Base-by-base conservation (phyloP, 2,113 vertebrate species). In the Acrocephalus arundinaceus region DNA sequence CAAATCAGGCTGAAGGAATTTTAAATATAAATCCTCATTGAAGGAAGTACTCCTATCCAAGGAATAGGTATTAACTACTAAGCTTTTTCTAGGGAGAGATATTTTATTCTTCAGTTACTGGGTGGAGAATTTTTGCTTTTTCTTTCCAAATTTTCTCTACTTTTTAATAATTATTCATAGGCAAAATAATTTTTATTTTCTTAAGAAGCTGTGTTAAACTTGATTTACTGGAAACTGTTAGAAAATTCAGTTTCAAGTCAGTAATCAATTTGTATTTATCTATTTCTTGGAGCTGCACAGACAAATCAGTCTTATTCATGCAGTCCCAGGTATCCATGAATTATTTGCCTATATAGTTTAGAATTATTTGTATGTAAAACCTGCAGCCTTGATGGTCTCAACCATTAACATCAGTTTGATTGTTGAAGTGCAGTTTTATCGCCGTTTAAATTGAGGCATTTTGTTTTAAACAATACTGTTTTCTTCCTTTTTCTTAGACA, bases 401-500 rank as follows among this genome's bases (percentile, higher is more conserved):
- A 41, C 15, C 8, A 58, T 31, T 72, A 72, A 27, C 24, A 72
- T 15, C 27, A 35, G 23, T 58, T 70, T 62, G 73, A 79, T 15
- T 28, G 9, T 54, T 83, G 16, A 85, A 87, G 33, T 76, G 6
- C 4, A 59, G 15, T 59, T 70, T 73, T 80, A n/a, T 57, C 11
- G 1, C 54, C 66, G 28, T 10, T 84, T 81, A 65, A 74, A 76
- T 52, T 41, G 20, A 72, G 61, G 54, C 10, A 11, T 30, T 74
- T 67, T 92, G 11, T 71, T 71, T 62, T 75, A 75, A 91, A 62
- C 43, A 35, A 52, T 67, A 51, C 27, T 45, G 24, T 74, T 66
- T 78, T 92, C 86, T 78, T 82, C 5, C 1, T 83, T 94, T 93
- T 81, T 91, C 13, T 54, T 92, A 99, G 97, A 98, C 85, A 43